Evolutionary conservation across 1,140 invertebrate genomes (phyloP), one percentile per base, ranked within the genome.

Genomic region (Linepithema humile): DNA sequence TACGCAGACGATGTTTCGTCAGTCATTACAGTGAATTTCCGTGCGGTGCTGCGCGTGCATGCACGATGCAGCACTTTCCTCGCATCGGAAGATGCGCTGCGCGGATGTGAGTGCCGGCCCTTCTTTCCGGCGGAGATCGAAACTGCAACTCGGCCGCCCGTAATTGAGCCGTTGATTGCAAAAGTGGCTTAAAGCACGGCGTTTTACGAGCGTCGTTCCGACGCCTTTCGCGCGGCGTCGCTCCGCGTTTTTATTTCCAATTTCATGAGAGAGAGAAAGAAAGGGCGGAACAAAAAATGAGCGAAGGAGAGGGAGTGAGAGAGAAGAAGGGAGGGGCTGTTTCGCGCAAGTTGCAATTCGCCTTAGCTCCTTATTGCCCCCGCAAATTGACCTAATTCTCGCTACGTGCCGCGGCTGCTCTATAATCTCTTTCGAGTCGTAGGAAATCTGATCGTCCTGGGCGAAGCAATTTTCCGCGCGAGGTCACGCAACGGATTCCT

Each of bases 101-200:
- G 40, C 40, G 40, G 64, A 62, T 43, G n/a, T 12, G 40, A 45
- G 23, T 64, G 59, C 40, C 20, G 20, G 15, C 59, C 43, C n/a
- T 53, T 65, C 29, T 50, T 65, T 65, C 43, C 74, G 74, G 17
- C 60, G 20, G 20, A 15, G 59, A 77, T 77, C 43, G 45, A 77
- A 77, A 77, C 59, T 77, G 74, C 64, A 23, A 48, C 35, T 70
- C 23, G 29, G 53, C 48, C 73, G 57, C 9, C 12, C 40, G 83
- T 88, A 88, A 88, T 88, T 88, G 87, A 88, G 83, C 86, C 62
- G 75, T 88, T 88, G 83, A 88, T 88, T 88, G 75, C 86, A 55
- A 85, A 82, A 88, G 69, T 88, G 83, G 85, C 75, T 82, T 75
- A 77, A 74, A 82, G 69, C 43, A 82, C 26, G 55, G 26, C 60